These are phyloP conservation scores for Ceratosolen fusciceps DNA, from an alignment of 1,140 invertebrate species.

Conservation along the genomic window DNA sequence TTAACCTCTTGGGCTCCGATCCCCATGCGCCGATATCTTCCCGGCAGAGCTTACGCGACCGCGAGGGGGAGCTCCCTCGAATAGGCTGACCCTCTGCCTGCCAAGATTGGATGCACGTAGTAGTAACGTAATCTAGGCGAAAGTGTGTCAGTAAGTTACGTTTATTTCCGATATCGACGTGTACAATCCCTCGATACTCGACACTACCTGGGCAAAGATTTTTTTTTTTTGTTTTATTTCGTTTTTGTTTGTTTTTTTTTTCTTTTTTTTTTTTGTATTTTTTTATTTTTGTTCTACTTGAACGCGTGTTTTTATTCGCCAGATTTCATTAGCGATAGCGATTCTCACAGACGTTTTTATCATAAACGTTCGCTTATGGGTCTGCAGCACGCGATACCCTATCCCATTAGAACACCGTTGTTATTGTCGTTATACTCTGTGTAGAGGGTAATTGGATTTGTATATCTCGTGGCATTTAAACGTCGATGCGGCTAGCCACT, in stretches of 20 bases:
- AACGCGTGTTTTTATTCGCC: too few relatives aligned
- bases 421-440: background rate
- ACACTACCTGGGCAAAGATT: too few relatives aligned
- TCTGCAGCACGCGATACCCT: background rate
- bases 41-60: background rate
- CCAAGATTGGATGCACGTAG: too few relatives aligned
- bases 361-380: background rate
- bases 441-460: background rate
- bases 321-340: background rate
- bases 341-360: background rate
- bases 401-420: background rate
- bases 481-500: background rate
- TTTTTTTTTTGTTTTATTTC: too few relatives aligned
- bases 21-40: background rate
- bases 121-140: background rate
- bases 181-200: too few relatives aligned
- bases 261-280: too few relatives aligned
- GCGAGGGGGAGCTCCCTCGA: background rate
- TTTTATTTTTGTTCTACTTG: too few relatives aligned
- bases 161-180: too few relatives aligned
- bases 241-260: too few relatives aligned
- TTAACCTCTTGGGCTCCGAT: slow-evolving; percentile 63
- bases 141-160: background rate
- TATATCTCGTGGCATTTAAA: background rate
- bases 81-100: background rate